Conservation (phyloP, 2,888 invertebrate genomes). For the Bedellia somnulentella region DNA sequence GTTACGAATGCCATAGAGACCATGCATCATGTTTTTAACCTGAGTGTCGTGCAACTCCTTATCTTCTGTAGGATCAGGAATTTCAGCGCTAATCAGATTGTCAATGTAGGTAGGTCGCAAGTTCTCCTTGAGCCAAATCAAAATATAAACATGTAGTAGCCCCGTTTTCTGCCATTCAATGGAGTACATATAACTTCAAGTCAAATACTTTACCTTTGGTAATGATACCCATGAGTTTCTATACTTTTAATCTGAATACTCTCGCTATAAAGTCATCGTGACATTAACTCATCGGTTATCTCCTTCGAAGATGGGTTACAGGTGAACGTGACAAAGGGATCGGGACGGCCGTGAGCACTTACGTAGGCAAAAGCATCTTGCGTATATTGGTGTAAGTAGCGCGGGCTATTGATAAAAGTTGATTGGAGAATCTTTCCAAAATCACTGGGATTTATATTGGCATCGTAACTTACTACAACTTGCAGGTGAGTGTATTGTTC, state of each 20-base stretch:
- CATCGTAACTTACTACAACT: too few relatives aligned
- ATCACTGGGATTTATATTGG: neutral
- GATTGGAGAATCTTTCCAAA: neutral
- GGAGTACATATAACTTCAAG: conserved; percentile 11
- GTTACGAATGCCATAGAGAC: conserved; percentile 7
- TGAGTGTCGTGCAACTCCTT: conserved; percentile 5
- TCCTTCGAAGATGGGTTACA: neutral
- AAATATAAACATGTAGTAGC: conserved; percentile 11
- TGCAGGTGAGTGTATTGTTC: neutral
- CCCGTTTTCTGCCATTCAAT: conserved; percentile 14
- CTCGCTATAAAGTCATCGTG: neutral
- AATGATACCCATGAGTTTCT: neutral
- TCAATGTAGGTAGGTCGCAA: conserved; percentile 19
- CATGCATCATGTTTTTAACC: conserved; percentile 6
- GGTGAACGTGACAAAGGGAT: neutral
- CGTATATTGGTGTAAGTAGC: neutral
- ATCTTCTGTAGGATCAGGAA: conserved; percentile 14
- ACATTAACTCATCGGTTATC: neutral
- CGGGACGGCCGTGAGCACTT: neutral
- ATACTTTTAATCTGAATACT: neutral
- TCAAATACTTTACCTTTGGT: neutral
- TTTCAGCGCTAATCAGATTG: conserved; percentile 20
- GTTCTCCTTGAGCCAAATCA: conserved; percentile 13
- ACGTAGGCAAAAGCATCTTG: neutral
- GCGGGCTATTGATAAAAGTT: neutral